These are phyloP conservation scores for Sipha maydis DNA, from an alignment of 2,888 invertebrate species.

Conservation along the genomic window DNA sequence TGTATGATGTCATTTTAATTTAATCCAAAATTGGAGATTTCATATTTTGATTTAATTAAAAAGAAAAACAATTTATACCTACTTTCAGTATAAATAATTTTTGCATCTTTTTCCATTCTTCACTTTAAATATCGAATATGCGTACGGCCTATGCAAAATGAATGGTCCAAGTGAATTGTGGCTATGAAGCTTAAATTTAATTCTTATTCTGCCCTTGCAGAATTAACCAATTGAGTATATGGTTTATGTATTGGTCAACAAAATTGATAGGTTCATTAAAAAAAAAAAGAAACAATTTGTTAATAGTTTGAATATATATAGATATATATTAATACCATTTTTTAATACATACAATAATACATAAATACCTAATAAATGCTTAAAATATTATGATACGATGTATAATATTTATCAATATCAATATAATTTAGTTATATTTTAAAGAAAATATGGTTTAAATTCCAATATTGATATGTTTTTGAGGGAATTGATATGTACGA, in stretches of 20 bases:
- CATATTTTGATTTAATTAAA: neutral
- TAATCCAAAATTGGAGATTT: neutral
- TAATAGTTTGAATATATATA: slow-evolving; percentile 49
- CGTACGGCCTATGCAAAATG: neutral
- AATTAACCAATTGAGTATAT: neutral
- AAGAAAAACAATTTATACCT: neutral
- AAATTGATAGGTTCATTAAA: neutral
- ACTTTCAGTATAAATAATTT: neutral
- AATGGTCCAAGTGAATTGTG: neutral
- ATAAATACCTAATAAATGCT: slow-evolving; percentile 56
- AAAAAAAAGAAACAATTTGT: neutral
- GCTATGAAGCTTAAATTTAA: neutral
- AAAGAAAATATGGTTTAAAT: slow-evolving; percentile 49
- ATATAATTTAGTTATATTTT: slow-evolving; percentile 38
- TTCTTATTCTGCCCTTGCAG: neutral
- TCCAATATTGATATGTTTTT: slow-evolving; percentile 56
- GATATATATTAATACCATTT: slow-evolving; percentile 39
- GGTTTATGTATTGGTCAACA: neutral
- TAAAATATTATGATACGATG: slow-evolving; percentile 40
- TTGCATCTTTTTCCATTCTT: no score
- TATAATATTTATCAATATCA: slow-evolving; percentile 12
- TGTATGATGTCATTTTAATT: neutral
- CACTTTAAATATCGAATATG: neutral
- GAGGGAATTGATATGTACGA: slow-evolving; percentile 51
- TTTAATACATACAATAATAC: slow-evolving; percentile 56